phyloP scores from a whole-genome alignment of 2,888 invertebrate genomes.

The Bimastos eiseni region DNA sequence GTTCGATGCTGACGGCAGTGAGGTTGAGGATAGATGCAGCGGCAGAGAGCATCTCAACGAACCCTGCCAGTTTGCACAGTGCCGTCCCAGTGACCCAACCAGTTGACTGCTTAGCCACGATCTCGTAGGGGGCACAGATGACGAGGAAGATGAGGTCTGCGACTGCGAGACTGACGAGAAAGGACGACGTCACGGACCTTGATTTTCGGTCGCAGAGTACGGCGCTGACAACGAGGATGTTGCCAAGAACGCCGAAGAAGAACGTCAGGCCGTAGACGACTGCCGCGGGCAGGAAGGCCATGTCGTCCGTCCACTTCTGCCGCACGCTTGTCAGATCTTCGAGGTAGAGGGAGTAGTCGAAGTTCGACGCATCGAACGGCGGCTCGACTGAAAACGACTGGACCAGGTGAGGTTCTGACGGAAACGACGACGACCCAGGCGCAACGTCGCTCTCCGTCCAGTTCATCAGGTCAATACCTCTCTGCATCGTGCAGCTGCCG shows the following conservation, averaged over 20 bases:
- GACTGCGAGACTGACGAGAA: conserved; percentile 58
- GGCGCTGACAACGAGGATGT: conserved; percentile 63
- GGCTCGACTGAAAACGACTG: neutral
- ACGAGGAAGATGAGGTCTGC: conserved; percentile 64
- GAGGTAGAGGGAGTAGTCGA: conserved; percentile 30
- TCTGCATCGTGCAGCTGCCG: neutral
- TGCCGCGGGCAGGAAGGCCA: conserved; percentile 48
- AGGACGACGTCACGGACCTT: conserved; percentile 57
- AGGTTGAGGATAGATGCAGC: conserved; percentile 65
- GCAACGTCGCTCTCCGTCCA: neutral
- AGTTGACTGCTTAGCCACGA: conserved; percentile 50
- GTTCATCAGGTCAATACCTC: neutral
- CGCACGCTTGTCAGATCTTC: conserved; percentile 25
- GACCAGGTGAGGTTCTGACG: neutral
- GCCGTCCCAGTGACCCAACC: conserved; percentile 63
- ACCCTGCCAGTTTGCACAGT: conserved; percentile 64
- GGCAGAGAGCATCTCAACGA: conserved; percentile 64
- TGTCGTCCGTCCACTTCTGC: conserved; percentile 38
- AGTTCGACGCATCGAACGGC: conserved; percentile 20
- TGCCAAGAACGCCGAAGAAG: conserved; percentile 64
- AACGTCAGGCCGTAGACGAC: conserved; percentile 54
- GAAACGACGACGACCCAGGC: neutral
- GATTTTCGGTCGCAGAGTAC: conserved; percentile 62
- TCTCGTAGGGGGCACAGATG: conserved; percentile 64
- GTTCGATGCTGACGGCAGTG: conserved; percentile 65